Conservation (phyloP, 1,140 invertebrate genomes). For the Pogonomyrmex californicus region DNA sequence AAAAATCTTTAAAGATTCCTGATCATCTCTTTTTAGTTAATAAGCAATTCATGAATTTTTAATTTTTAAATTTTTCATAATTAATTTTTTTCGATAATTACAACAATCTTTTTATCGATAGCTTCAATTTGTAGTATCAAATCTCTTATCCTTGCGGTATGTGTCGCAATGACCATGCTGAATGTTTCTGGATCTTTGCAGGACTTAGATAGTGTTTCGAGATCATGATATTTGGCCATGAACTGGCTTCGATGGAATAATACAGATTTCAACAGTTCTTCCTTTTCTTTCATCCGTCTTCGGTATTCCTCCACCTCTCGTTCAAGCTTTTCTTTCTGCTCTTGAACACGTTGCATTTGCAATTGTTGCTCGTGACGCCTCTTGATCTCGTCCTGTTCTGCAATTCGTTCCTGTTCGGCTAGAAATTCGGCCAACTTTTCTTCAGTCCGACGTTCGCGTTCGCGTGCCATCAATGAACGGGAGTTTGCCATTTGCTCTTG, state of each 20-base stretch:
- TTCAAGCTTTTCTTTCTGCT: slow-evolving; percentile 80
- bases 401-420: slow-evolving; percentile 81
- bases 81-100: slow-evolving; percentile 60
- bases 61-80: neutral
- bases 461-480: slow-evolving; percentile 78
- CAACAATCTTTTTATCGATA: slow-evolving; percentile 87
- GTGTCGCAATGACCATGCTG: slow-evolving; percentile 69
- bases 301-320: slow-evolving; percentile 77
- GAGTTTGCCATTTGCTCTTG: slow-evolving; percentile 79
- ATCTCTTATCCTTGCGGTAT: slow-evolving; percentile 81
- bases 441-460: slow-evolving; percentile 81
- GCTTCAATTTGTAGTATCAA: slow-evolving; percentile 83
- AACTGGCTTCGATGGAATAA: slow-evolving; percentile 79
- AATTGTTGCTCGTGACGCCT: slow-evolving; percentile 84
- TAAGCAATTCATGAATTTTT: neutral
- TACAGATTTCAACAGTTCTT: slow-evolving; percentile 81
- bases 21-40: slow-evolving; percentile 8
- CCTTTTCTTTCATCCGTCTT: slow-evolving; percentile 75
- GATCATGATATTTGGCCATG: slow-evolving; percentile 80
- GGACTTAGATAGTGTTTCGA: slow-evolving; percentile 79
- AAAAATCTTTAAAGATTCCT: slow-evolving; percentile 26
- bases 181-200: slow-evolving; percentile 82
- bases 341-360: slow-evolving; percentile 80
- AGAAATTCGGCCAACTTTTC: slow-evolving; percentile 78
- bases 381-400: slow-evolving; percentile 80